phyloP scores from a whole-genome alignment of 2,113 vertebrate genomes.

The Dipodomys merriami region DNA sequence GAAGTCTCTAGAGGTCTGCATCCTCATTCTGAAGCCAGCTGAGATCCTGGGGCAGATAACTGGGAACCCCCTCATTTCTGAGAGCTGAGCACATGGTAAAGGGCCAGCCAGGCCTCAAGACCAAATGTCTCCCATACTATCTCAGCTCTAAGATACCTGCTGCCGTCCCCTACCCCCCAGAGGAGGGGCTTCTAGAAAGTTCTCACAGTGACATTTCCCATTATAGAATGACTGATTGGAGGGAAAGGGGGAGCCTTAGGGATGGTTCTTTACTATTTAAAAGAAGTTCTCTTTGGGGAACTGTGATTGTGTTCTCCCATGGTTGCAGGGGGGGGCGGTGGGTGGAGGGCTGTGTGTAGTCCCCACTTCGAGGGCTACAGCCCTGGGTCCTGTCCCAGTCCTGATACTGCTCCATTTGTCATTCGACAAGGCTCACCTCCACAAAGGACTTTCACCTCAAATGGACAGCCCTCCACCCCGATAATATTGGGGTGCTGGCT shows the following conservation, averaged over 20 bases:
- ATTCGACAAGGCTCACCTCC: not conserved
- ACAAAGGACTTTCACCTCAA: too few relatives aligned
- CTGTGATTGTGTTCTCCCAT: too few relatives aligned
- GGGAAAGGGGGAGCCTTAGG: too few relatives aligned
- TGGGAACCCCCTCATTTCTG: too few relatives aligned
- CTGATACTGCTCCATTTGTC: not conserved
- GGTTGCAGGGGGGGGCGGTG: too few relatives aligned
- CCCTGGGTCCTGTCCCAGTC: too few relatives aligned
- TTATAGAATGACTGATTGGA: not conserved
- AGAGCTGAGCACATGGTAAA: not conserved
- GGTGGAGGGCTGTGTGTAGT: too few relatives aligned
- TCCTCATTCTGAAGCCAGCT: not conserved
- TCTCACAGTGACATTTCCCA: not conserved
- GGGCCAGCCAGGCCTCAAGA: too few relatives aligned
- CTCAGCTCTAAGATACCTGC: not conserved
- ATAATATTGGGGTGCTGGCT: fast-evolving
- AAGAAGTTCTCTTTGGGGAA: not conserved
- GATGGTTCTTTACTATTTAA: not conserved
- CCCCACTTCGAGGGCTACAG: not conserved
- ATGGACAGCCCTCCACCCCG: fast-evolving
- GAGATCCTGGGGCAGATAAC: too few relatives aligned
- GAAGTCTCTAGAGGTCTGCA: not conserved
- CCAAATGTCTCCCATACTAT: too few relatives aligned
- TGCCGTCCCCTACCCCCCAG: too few relatives aligned
- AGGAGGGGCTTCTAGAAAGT: not conserved